Conservation (phyloP, 2,888 invertebrate species). For the Eupithecia exiguata region DNA sequence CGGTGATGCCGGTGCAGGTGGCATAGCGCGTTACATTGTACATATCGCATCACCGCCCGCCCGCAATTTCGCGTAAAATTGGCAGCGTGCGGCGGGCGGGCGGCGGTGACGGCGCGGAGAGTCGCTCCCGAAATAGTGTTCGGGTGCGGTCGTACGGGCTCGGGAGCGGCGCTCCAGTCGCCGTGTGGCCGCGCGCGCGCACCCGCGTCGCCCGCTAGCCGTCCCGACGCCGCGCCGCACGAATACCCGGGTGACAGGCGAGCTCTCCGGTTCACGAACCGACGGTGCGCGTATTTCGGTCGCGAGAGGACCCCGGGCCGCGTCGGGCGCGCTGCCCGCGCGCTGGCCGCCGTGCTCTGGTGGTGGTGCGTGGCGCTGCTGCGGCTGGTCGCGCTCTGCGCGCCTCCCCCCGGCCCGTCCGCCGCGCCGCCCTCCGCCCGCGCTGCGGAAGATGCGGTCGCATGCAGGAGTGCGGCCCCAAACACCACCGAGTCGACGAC, state of each 20-base stretch:
- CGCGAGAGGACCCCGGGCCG: constrained; percentile 79
- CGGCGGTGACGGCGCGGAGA: constrained; percentile 77
- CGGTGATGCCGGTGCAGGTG: constrained; percentile 73
- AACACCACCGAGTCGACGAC: constrained; percentile 71
- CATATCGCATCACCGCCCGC: constrained; percentile 84
- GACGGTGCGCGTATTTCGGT: constrained; percentile 81
- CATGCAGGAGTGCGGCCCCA: constrained; percentile 75
- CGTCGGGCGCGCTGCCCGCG: constrained; percentile 80
- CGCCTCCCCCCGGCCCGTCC: constrained; percentile 79
- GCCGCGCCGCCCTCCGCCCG: constrained; percentile 70
- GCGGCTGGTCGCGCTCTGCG: constrained; percentile 81
- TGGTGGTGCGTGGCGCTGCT: constrained; percentile 83
- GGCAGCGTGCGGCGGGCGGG: constrained; percentile 81
- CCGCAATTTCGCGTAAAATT: constrained; percentile 84
- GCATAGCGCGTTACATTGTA: constrained; percentile 73
- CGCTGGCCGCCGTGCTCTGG: constrained; percentile 83
- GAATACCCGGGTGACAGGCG: constrained; percentile 68
- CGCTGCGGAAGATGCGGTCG: constrained; percentile 77
- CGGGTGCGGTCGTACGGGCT: constrained; percentile 79
- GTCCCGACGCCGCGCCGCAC: constrained; percentile 62
- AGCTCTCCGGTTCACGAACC: constrained; percentile 68
- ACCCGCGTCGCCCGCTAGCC: constrained; percentile 78
- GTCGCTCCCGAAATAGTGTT: constrained; percentile 84
- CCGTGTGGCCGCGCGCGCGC: constrained; percentile 83
- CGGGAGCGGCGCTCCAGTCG: constrained; percentile 81